Percentiles rank a stretch among this genome's conserved stretches.
Evolutionary conservation across 2,797 vertebrate species (phyloP).

Genomic region (Steatocranus sp.): DNA sequence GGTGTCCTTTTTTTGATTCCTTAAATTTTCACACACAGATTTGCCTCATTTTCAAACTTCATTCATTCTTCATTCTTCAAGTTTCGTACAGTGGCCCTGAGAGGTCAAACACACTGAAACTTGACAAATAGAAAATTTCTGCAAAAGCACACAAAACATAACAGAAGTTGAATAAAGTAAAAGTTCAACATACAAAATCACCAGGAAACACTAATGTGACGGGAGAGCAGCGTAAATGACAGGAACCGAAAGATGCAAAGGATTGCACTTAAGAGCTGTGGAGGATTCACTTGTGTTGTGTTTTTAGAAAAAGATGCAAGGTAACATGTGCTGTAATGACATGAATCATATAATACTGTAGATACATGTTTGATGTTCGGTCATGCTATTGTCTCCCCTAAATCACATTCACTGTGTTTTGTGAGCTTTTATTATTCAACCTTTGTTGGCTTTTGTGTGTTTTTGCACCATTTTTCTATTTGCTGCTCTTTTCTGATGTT

Average conservation of each 20-base stretch:
- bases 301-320: background rate
- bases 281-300: background rate
- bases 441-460: background rate
- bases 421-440: background rate
- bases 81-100: background rate
- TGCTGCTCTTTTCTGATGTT: background rate
- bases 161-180: background rate
- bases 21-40: background rate
- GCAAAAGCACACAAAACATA: background rate
- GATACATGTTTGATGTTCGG: background rate
- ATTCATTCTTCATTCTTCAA: background rate
- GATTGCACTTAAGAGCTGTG: background rate
- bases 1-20: background rate
- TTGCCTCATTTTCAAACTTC: background rate
- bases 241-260: background rate
- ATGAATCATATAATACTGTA: background rate
- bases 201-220: background rate
- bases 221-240: background rate
- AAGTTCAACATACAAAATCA: background rate
- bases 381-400: background rate
- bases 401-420: background rate
- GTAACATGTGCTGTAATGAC: background rate
- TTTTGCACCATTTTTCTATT: background rate
- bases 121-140: background rate
- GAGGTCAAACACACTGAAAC: background rate